Base-by-base conservation (phyloP, 1,140 invertebrate species). In the Copidosoma floridanum region DNA sequence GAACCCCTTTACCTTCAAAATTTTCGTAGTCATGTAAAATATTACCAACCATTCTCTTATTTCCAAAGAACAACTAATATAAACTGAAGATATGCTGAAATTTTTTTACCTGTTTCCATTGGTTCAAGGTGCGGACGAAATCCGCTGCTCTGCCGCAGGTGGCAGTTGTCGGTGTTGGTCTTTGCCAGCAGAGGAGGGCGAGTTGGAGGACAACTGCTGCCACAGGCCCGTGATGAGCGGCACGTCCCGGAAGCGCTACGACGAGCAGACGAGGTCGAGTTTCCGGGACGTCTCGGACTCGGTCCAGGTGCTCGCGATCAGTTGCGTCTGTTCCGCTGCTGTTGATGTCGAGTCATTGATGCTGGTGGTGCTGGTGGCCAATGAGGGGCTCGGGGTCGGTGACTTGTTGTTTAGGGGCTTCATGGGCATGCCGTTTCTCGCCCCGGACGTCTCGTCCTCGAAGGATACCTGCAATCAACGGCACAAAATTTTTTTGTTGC, bases 191-290 rank as follows among this genome's bases (percentile, higher is more conserved):
- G n/a, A n/a, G n/a, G n/a, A n/a, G n/a, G n/a, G n/a, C n/a, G n/a
- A n/a, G n/a, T n/a, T n/a, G n/a, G n/a, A n/a, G n/a, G 75, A 71
- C n/a, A 76, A 50, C 29, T 74, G 74, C 61, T 71, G 73, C 76
- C 76, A 76, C 26, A 77, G 67, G 21, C 68, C 71, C 8, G 74
- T 76, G 46, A 77, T 75, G n/a, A 77, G 68, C 11, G 75, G 75
- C 41, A 77, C 74, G 56, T 77, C 74, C 2, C 66, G 68, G 63
- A 76, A 77, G 44, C 14, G 58, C 58, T 61, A 61, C 58, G 58
- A 54, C 8, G 51, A 40, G 47, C 75, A 77, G 62, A 76, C 70
- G 20, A 77, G 47, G 52, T 77, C 73, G 16, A 73, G 48, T 8
- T 6, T 12, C 29, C 29, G 18, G 14, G n/a, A 18, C 29, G 29